Percentiles rank a stretch among this genome's conserved stretches.
Conservation (phyloP, 2,113 vertebrate genomes). For the Phalacrocorax aristotelis region DNA sequence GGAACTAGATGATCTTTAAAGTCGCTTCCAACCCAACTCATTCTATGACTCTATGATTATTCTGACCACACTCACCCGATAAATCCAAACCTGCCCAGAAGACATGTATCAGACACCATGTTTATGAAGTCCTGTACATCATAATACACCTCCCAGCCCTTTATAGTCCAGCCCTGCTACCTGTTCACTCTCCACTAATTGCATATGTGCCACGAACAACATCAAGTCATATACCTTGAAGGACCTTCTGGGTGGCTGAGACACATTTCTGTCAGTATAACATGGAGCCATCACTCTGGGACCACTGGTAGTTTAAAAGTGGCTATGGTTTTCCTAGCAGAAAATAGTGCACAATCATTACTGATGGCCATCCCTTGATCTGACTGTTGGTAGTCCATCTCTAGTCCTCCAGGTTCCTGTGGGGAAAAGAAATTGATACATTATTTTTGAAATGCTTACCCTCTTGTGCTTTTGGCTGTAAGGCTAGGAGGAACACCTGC, state of each 20-base stretch:
- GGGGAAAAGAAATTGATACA: neutral
- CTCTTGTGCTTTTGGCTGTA: neutral
- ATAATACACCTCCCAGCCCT: neutral
- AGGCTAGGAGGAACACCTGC: neutral
- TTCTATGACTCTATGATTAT: neutral
- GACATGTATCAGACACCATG: rapidly evolving
- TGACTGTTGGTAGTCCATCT: neutral
- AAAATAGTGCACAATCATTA: neutral
- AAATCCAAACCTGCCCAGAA: neutral
- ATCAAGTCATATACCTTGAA: neutral
- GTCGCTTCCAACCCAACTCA: too few species aligned
- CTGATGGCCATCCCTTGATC: neutral
- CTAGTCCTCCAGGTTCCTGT: neutral
- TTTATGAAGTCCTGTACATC: neutral
- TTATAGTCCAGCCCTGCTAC: neutral
- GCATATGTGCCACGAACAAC: rapidly evolving
- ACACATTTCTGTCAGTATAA: neutral
- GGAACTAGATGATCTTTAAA: too few species aligned
- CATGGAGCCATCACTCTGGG: neutral
- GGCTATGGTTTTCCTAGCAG: neutral
- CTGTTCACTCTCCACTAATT: neutral
- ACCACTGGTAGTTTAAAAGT: neutral
- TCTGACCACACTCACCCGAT: neutral
- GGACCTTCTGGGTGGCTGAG: neutral
- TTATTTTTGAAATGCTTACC: neutral